Evolutionary conservation across 2,888 invertebrate species (phyloP).

Genomic region (Acanthococcus lagerstroemiae): DNA sequence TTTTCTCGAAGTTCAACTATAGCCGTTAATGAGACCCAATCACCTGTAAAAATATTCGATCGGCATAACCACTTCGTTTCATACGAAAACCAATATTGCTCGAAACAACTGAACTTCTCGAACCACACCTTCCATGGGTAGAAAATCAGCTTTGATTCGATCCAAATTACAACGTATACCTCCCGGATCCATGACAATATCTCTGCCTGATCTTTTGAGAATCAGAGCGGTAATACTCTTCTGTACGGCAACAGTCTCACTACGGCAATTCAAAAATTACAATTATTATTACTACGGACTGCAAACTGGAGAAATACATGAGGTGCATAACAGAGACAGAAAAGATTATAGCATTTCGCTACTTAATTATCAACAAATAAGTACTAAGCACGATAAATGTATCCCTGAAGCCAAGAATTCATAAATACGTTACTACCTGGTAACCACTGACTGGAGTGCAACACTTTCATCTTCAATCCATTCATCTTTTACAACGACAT

Average conservation of each 20-base stretch:
- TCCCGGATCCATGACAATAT: background rate
- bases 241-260: background rate
- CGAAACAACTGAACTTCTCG: too few relatives aligned
- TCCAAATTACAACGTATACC: conserved; percentile 4
- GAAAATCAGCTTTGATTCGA: background rate
- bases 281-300: background rate
- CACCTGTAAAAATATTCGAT: conserved; percentile 1
- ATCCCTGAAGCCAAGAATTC: too few relatives aligned
- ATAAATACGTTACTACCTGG: too few relatives aligned
- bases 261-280: background rate
- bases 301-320: background rate
- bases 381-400: background rate
- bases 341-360: too few relatives aligned
- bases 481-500: background rate
- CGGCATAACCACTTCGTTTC: too few relatives aligned
- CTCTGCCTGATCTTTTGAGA: background rate
- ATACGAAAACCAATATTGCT: too few relatives aligned
- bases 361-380: too few relatives aligned
- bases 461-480: background rate
- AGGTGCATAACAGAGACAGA: too few relatives aligned
- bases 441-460: background rate
- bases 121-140: conserved; percentile 12
- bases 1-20: conserved; percentile 1
- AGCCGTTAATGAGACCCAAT: background rate
- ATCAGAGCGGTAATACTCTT: background rate